Evolutionary conservation across 2,797 vertebrate species (phyloP).

Genomic region (Spea hammondii): DNA sequence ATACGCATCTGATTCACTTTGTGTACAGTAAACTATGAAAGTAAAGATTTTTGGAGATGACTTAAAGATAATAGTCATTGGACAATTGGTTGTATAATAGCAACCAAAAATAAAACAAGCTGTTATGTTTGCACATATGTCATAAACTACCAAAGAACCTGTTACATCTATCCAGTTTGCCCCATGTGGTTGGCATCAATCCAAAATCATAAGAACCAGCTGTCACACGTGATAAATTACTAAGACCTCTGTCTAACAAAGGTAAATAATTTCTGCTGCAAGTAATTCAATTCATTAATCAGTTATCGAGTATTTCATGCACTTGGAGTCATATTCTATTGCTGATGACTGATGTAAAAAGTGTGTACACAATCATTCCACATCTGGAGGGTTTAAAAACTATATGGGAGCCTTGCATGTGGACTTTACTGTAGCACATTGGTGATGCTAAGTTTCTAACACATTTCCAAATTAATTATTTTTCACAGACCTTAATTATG

Average conservation of each 20-base stretch:
- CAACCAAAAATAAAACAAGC: neutral
- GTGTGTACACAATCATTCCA: neutral
- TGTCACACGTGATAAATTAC: slow-evolving; percentile 1
- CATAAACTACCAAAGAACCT: neutral
- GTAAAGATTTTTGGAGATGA: too few species aligned
- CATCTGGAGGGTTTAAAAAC: slow-evolving; percentile 2
- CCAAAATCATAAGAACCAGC: neutral
- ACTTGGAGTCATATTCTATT: slow-evolving; percentile 3
- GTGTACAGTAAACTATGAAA: too few species aligned
- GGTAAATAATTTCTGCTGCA: slow-evolving; percentile 1
- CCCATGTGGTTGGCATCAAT: neutral
- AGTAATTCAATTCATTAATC: neutral
- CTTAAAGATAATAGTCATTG: too few species aligned
- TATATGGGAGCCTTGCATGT: neutral
- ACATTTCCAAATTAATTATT: too few species aligned
- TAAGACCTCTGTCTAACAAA: slow-evolving; percentile 2
- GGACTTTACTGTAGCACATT: neutral
- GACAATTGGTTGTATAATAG: too few species aligned
- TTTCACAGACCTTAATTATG: too few species aligned
- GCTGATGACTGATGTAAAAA: neutral
- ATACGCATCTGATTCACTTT: too few species aligned
- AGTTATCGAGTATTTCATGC: slow-evolving; percentile 1
- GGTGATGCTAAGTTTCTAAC: too few species aligned
- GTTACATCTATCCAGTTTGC: neutral
- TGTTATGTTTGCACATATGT: neutral